These are phyloP conservation scores for Heterochromis multidens DNA, from an alignment of 2,113 vertebrate genomes.

Conservation along the genomic window DNA sequence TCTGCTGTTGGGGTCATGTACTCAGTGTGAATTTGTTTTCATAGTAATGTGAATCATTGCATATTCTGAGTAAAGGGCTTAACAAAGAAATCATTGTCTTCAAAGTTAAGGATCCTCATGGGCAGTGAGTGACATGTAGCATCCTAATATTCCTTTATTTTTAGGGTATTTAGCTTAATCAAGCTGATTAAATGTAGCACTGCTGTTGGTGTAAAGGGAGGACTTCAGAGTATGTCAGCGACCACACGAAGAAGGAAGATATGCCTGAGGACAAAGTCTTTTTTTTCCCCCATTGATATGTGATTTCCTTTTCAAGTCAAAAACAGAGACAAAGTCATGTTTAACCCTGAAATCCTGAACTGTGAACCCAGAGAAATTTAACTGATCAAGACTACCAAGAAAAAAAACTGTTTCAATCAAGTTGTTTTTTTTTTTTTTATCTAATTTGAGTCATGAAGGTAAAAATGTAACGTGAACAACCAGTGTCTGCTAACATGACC, in stretches of 20 bases:
- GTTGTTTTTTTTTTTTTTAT: background rate
- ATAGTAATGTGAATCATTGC: background rate
- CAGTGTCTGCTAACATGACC: background rate
- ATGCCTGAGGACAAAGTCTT: conserved; percentile 53
- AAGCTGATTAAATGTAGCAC: background rate
- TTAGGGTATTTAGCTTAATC: background rate
- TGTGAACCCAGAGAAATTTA: conserved; percentile 6
- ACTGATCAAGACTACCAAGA: background rate
- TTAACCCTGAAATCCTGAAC: conserved; percentile 21
- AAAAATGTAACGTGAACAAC: background rate
- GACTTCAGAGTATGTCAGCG: background rate
- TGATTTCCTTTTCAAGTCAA: conserved; percentile 45
- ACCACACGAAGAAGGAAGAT: conserved; percentile 9
- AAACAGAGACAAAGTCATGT: background rate
- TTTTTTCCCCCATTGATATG: conserved; percentile 58
- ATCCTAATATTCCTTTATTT: background rate
- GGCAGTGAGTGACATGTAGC: background rate
- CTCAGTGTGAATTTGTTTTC: background rate
- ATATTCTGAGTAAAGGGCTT: background rate
- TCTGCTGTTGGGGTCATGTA: background rate
- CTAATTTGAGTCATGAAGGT: background rate
- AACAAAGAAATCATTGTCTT: background rate
- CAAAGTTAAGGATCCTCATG: background rate
- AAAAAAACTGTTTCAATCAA: background rate
- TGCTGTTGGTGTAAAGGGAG: background rate